These are phyloP conservation scores for Actinopyga echinites DNA, from an alignment of 53 echinoderm and acorn worm species.

Conservation along the genomic window DNA sequence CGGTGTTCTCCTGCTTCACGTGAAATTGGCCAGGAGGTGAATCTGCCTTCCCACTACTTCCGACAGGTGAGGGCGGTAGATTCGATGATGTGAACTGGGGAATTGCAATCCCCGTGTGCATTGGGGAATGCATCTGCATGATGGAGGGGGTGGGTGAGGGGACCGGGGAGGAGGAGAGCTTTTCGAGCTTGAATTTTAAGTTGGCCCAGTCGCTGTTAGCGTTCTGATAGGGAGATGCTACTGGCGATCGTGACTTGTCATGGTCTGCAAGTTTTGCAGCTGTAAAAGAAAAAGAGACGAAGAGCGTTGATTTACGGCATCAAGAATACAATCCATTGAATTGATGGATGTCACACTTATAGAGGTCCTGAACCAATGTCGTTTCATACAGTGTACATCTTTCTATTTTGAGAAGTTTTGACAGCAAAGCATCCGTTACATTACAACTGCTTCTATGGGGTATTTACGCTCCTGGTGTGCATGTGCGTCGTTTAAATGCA, in stretches of 20 bases:
- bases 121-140: constrained; percentile 34
- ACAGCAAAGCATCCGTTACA: too few relatives aligned
- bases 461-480: too few relatives aligned
- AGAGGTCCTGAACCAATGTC: too few relatives aligned
- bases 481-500: too few relatives aligned
- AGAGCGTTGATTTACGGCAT: neutral
- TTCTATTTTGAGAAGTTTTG: too few relatives aligned
- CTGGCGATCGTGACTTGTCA: constrained; percentile 22
- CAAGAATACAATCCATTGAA: too few relatives aligned
- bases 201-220: constrained; percentile 41
- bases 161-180: constrained; percentile 23
- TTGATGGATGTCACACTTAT: too few relatives aligned
- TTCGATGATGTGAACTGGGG: neutral
- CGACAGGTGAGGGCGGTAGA: constrained; percentile 28
- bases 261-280: constrained; percentile 28
- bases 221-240: constrained; percentile 4
- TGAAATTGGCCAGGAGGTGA: constrained; percentile 24
- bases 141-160: constrained; percentile 38
- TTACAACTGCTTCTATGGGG: too few relatives aligned
- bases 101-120: constrained; percentile 31
- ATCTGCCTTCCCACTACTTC: constrained; percentile 37
- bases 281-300: neutral
- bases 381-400: too few relatives aligned
- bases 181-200: constrained; percentile 42
- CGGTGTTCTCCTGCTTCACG: constrained; percentile 26